Base-by-base conservation (phyloP, 1,140 invertebrate genomes). In the Sycobia sp. region DNA sequence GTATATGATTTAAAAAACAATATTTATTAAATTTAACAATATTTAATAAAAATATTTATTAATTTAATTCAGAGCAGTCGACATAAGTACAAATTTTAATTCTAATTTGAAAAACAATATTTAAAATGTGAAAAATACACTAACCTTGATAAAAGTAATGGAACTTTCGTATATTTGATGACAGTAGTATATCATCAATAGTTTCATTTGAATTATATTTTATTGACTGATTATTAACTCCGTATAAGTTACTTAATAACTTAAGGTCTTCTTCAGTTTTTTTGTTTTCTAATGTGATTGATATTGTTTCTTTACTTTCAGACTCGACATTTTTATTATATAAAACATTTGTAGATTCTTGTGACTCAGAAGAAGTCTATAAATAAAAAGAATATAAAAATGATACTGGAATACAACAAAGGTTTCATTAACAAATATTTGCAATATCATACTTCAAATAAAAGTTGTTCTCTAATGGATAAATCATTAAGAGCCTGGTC, bases 111-210 rank as follows among this genome's bases (percentile, higher is more conserved):
- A n/a, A 51, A 32, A 20, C n/a, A 44, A 47, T n/a, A n/a, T n/a
- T n/a, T n/a, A n/a, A n/a, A n/a, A n/a, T n/a, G n/a, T n/a, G n/a
- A n/a, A n/a, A n/a, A 32, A 32, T 7, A 32, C 20, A 38, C 51
- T 43, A 83, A 92, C 91, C 89, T 88, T 95, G 93, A 82, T 95
- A 95, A 76, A 94, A 95, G 73, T 93, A 94, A 78, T 90, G 92
- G 69, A 85, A 87, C 79, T 88, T 90, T 34, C 62, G 67, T 20
- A 65, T 53, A 20, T 53, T 49, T 65, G 67, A 79, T 75, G 65
- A 80, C 46, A 22, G 78, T 65, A 78, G 70, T 63, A 73, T 76
- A 49, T 82, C 77, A 71, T 72, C 69, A 62, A 76, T 69, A 47
- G 69, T 68, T 10, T 71, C 67, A 29, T 69, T 55, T 0, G 73